phyloP scores from a whole-genome alignment of 2,797 vertebrate genomes.

The Cirrhinus mrigala region DNA sequence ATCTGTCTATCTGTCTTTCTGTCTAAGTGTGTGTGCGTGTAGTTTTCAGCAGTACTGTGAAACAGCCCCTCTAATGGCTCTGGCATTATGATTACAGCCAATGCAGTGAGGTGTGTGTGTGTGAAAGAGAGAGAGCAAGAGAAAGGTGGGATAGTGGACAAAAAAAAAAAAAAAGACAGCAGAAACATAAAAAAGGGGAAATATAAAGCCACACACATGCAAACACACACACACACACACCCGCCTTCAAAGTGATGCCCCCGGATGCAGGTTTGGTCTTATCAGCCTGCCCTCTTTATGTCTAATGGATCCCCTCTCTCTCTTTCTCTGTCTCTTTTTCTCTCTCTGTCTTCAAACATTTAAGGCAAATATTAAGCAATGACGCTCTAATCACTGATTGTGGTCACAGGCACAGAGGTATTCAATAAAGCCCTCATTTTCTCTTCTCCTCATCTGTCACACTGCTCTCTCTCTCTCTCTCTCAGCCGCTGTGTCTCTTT shows the following conservation, averaged over 20 bases:
- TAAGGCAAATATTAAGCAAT: constrained; percentile 79
- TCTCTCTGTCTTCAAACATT: constrained; percentile 61
- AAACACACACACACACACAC: not conserved
- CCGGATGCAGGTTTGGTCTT: constrained; percentile 8
- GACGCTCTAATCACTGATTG: constrained; percentile 80
- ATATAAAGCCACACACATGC: constrained; percentile 59
- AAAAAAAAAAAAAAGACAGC: not conserved
- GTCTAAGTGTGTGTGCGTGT: not conserved
- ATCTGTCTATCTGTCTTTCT: not conserved
- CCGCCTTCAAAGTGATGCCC: constrained; percentile 26
- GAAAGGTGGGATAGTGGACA: constrained; percentile 18
- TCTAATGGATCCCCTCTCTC: constrained; percentile 12
- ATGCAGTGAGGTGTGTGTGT: constrained; percentile 27
- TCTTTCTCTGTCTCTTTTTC: not conserved
- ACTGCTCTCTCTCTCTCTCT: constrained; percentile 42
- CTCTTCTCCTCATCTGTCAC: constrained; percentile 72
- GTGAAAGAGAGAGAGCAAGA: constrained; percentile 47
- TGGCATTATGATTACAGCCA: constrained; percentile 54
- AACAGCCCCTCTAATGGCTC: constrained; percentile 47
- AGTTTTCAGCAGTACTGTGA: constrained; percentile 22
- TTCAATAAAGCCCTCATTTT: constrained; percentile 70
- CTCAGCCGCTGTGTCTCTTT: constrained; percentile 39
- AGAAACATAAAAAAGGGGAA: constrained; percentile 30
- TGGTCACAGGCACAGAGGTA: constrained; percentile 68
- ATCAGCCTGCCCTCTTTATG: constrained; percentile 14